A percentile compares a stretch with the other conserved stretches of the same genome.
Evolutionary conservation across 2,888 invertebrate genomes (phyloP).

Genomic region (Heteropelma amictum): DNA sequence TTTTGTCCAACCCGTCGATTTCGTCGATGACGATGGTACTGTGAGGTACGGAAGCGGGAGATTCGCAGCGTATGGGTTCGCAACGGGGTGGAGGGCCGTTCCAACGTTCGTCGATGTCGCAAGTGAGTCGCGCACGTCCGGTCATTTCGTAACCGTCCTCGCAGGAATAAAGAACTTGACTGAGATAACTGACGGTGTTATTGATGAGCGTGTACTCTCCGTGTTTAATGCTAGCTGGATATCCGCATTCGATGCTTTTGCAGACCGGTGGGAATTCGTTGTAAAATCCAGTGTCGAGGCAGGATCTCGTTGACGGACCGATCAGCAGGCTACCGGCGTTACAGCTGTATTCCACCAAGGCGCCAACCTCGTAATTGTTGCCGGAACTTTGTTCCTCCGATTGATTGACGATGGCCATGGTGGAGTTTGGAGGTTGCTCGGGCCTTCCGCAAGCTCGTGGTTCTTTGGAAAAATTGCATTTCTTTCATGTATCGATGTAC

Average conservation of each 20-base stretch:
- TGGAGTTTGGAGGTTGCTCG: slow-evolving; percentile 95
- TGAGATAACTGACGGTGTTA: slow-evolving; percentile 91
- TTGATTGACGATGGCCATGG: slow-evolving; percentile 81
- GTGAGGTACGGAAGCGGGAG: slow-evolving; percentile 69
- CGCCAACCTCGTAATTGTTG: slow-evolving; percentile 86
- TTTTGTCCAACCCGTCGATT: slow-evolving; percentile 63
- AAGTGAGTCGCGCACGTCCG: slow-evolving; percentile 89
- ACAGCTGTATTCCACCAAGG: slow-evolving; percentile 90
- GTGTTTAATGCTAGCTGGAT: slow-evolving; percentile 90
- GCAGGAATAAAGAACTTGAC: slow-evolving; percentile 91
- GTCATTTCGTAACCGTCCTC: slow-evolving; percentile 91
- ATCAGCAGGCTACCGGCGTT: slow-evolving; percentile 92
- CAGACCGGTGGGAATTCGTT: slow-evolving; percentile 96
- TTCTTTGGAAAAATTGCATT: slow-evolving; percentile 82
- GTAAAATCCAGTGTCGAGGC: slow-evolving; percentile 94
- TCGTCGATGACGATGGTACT: slow-evolving; percentile 70
- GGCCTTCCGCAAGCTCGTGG: slow-evolving; percentile 95
- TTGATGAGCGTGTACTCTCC: slow-evolving; percentile 90
- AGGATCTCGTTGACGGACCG: slow-evolving; percentile 90
- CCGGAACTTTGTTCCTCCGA: slow-evolving; percentile 80
- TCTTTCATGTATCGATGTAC: not conserved
- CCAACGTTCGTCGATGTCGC: slow-evolving; percentile 95
- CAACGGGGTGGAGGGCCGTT: slow-evolving; percentile 95
- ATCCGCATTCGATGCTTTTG: slow-evolving; percentile 94
- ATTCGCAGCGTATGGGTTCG: slow-evolving; percentile 79